Percentiles rank a stretch among this genome's conserved stretches.
These are phyloP conservation scores for Cylindroiulus punctatus DNA, from an alignment of 2,888 invertebrate genomes.

Conservation along the genomic window DNA sequence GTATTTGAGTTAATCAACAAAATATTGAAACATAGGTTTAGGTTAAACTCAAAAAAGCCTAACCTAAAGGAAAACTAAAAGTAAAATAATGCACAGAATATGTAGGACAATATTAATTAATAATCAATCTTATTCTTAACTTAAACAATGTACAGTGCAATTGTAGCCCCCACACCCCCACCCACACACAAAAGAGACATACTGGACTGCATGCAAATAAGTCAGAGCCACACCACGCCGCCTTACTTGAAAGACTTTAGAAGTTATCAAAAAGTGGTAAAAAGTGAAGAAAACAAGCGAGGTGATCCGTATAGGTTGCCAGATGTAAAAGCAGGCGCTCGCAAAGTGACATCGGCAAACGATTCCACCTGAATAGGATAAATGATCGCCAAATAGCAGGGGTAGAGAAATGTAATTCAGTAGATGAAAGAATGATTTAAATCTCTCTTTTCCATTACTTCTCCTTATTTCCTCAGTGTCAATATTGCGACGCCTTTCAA, in stretches of 20 bases:
- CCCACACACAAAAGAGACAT: too few species aligned
- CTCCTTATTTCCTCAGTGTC: slow-evolving; percentile 31
- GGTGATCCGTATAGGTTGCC: neutral
- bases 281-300: neutral
- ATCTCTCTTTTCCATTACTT: slow-evolving; percentile 7
- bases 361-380: slow-evolving; percentile 38
- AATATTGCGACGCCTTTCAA: slow-evolving; percentile 33
- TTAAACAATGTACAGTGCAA: too few species aligned
- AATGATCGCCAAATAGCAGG: slow-evolving; percentile 33
- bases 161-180: too few species aligned
- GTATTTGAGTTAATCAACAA: too few species aligned
- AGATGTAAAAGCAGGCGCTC: neutral
- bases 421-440: slow-evolving; percentile 23
- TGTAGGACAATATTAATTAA: too few species aligned
- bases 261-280: neutral
- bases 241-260: neutral
- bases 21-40: too few species aligned
- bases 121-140: too few species aligned
- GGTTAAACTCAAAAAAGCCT: too few species aligned
- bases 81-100: too few species aligned
- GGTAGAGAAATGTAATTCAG: slow-evolving; percentile 20
- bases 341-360: neutral
- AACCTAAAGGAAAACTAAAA: too few species aligned
- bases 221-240: too few species aligned
- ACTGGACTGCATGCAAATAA: too few species aligned